Base-by-base conservation (phyloP, 2,113 vertebrate genomes). In the Daphoenositta chrysoptera region DNA sequence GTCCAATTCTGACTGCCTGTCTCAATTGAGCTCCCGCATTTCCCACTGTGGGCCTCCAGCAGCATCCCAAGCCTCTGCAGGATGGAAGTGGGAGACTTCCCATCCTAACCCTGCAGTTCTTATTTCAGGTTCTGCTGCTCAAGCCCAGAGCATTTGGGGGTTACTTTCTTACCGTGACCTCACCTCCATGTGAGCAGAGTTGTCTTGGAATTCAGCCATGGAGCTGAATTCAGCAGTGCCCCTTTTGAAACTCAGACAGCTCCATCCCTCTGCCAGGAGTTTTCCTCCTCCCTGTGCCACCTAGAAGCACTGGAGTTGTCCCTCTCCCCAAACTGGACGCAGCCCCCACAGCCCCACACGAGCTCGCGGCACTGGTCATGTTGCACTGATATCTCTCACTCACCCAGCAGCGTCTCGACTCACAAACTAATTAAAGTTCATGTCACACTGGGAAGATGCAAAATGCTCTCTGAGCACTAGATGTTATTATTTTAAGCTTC, bases 401-500 rank as follows among this genome's bases (percentile, higher is more conserved):
- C 4, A 0, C 80, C 91, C 70, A 57, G 94, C 30, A 8, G 51
- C 22, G 15, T 81, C 77, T 95, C 11, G 2, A 42, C 79, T 96
- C 89, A 19, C 83, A 64, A 89, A 81, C 89, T 95, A 94, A 96
- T 97, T 95, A 91, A 95, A 94, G 94, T 91, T 96, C 61, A 60
- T 48, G 87, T 84, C 83, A 84, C 93, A 82, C 87, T 70, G 24
- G 81, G 95, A 95, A 84, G 77, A 94, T 91, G 93, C 84, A 95
- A 94, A 94, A 75, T 26, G 80, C 81, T 92, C 70, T 94, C 87
- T 5, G 40, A 91, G 93, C 65, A 80, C 48, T 87, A 54, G 72
- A 71, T 94, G 89, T 95, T 94, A 89, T 97, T 96, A 95, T 95
- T 95, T 95, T 82, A 94, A 95, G 91, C 94, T 92, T 64, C 77